Evolutionary conservation across 1,140 invertebrate species (phyloP), one percentile per base, ranked within the genome.

Genomic region (Solen grandis): DNA sequence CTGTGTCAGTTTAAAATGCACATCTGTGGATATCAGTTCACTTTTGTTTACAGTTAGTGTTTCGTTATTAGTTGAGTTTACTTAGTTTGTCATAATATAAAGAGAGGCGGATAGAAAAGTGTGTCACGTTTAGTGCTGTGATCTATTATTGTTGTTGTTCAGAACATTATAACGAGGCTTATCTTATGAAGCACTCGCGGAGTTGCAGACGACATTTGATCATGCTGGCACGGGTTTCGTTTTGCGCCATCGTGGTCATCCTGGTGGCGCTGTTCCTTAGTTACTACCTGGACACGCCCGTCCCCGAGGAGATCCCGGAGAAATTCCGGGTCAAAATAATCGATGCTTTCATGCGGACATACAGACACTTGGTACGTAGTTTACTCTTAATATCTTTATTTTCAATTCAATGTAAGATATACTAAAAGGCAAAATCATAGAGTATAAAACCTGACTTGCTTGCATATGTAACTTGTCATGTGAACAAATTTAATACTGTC

Each of bases 271-370:
- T 80, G 27, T 80, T 80, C 41, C 16, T 80, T 0, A 63, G 69
- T 27, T 80, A 80, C 52, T 80, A 65, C 52, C 36, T 63, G 29
- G 77, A 80, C 35, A 70, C 77, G 5, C 66, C 66, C 4, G 68
- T 80, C 2, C 77, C 77, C 2, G 69, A 80, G 41, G 77, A 80
- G 22, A 80, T 80, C 25, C 77, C 77, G 22, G 77, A 80, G 33
- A 72, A 69, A 52, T 38, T 59, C 16, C 59, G 38, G n/a, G 77
- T 80, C n/a, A 57, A 62, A 25, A 5, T 80, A 1, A 80, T 80
- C 13, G 77, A 80, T 62, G 77, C 77, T 5, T 69, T 68, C 2
- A 63, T 80, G 59, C 25, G 77, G 59, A 70, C 68, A 16, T 80
- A 80, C 41, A 80, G 29, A 54, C 60, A 72, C 36, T 22, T 80